phyloP scores from a whole-genome alignment of 2,888 invertebrate species.

The Gymnocheta viridis region DNA sequence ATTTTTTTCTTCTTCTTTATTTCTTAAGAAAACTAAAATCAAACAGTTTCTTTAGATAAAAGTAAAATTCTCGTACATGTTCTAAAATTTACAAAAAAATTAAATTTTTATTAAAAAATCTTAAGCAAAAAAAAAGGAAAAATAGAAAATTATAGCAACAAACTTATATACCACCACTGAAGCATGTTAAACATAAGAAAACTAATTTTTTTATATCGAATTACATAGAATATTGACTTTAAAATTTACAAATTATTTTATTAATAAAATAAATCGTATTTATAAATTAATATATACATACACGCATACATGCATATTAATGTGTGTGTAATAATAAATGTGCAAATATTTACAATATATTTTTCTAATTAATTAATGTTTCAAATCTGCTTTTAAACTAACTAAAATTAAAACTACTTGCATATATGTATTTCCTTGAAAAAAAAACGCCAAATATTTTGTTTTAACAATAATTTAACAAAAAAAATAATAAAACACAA shows the following conservation, averaged over 20 bases:
- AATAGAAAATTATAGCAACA: slow-evolving; percentile 3
- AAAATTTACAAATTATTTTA: slow-evolving; percentile 37
- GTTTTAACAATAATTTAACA: slow-evolving; percentile 33
- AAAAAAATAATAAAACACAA: slow-evolving; percentile 17
- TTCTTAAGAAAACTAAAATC: slow-evolving; percentile 32
- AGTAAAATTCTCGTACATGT: slow-evolving; percentile 30
- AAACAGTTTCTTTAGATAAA: slow-evolving; percentile 22
- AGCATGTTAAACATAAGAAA: slow-evolving; percentile 13
- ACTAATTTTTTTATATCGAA: slow-evolving; percentile 30
- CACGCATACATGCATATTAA: neutral
- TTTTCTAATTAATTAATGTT: slow-evolving; percentile 34
- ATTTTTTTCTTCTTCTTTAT: neutral
- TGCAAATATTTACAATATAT: slow-evolving; percentile 52
- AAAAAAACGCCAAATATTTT: slow-evolving; percentile 61
- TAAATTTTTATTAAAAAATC: slow-evolving; percentile 12
- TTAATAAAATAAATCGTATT: slow-evolving; percentile 20
- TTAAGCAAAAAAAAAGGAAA: slow-evolving; percentile 27
- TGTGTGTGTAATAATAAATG: slow-evolving; percentile 25
- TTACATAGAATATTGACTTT: slow-evolving; percentile 35
- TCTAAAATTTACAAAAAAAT: slow-evolving; percentile 38
- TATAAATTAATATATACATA: neutral
- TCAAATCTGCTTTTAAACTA: slow-evolving; percentile 17
- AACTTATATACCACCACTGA: slow-evolving; percentile 36
- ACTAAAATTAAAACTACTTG: slow-evolving; percentile 4
- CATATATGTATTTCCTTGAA: slow-evolving; percentile 20